phyloP scores from a whole-genome alignment of 2,888 invertebrate genomes.

The Scaptomyza tumidula region DNA sequence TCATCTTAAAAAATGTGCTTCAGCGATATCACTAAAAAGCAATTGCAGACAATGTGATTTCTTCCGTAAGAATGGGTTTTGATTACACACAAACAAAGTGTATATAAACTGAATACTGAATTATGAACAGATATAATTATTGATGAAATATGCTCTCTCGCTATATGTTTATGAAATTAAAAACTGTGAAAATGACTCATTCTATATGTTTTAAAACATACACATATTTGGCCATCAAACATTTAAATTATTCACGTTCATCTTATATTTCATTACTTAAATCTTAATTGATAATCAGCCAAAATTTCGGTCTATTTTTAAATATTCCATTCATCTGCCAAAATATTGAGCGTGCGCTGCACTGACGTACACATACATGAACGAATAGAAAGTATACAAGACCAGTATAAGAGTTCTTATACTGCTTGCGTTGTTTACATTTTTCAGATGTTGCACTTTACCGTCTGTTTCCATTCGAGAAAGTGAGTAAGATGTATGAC shows the following conservation, averaged over 20 bases:
- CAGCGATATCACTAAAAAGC: background rate
- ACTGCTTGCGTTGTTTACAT: slow-evolving; percentile 60
- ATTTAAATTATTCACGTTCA: slow-evolving; percentile 43
- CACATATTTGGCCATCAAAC: slow-evolving; percentile 8
- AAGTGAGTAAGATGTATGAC: slow-evolving; percentile 25
- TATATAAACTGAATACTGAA: background rate
- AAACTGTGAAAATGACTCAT: slow-evolving; percentile 36
- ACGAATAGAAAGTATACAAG: slow-evolving; percentile 3
- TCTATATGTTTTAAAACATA: slow-evolving; percentile 1
- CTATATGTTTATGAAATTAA: too few relatives aligned
- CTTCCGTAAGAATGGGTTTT: background rate
- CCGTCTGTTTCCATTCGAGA: background rate
- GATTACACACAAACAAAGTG: background rate
- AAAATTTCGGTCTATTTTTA: slow-evolving; percentile 59
- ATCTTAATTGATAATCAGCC: slow-evolving; percentile 64
- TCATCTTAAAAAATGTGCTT: background rate
- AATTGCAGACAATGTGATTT: background rate
- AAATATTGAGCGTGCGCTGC: slow-evolving; percentile 40
- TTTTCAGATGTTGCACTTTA: slow-evolving; percentile 13
- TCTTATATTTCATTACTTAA: slow-evolving; percentile 67
- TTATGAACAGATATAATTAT: background rate
- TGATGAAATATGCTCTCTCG: background rate
- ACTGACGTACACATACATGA: slow-evolving; percentile 61
- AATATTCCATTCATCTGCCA: slow-evolving; percentile 62
- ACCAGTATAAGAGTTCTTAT: slow-evolving; percentile 54